phyloP scores from a whole-genome alignment of 2,888 invertebrate genomes.

The Chrysodeixis includens region DNA sequence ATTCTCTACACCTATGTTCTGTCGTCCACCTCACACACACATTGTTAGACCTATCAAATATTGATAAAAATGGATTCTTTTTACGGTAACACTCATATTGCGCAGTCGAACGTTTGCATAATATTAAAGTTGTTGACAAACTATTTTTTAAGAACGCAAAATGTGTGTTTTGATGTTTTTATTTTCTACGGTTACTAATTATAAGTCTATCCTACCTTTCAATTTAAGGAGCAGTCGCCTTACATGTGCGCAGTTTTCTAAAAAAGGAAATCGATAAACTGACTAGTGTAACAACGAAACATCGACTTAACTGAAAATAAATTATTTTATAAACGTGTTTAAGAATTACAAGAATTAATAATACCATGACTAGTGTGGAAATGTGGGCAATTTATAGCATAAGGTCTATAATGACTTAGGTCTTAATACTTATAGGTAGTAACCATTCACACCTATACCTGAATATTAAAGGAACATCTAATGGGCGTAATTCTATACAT shows the following conservation, averaged over 20 bases:
- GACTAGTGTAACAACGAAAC: too few species aligned
- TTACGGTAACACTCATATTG: conserved; percentile 33
- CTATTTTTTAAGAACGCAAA: conserved; percentile 12
- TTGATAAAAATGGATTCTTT: conserved; percentile 28
- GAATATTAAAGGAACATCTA: conserved; percentile 3
- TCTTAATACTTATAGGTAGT: background rate
- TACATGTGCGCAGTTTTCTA: too few species aligned
- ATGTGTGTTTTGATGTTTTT: conserved; percentile 3
- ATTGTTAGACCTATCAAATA: background rate
- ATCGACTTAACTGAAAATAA: background rate
- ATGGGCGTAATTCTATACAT: conserved; percentile 8
- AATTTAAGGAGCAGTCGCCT: background rate
- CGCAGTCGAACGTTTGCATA: conserved; percentile 44
- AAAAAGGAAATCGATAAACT: too few species aligned
- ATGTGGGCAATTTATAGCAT: background rate
- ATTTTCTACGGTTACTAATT: background rate
- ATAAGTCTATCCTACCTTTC: background rate
- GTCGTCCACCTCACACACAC: background rate
- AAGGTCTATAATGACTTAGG: background rate
- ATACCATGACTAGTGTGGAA: background rate
- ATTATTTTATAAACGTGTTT: background rate
- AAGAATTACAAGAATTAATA: background rate
- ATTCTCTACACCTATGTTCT: background rate
- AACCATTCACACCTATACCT: background rate
- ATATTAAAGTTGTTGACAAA: conserved; percentile 37